Conservation (phyloP, 2,888 invertebrate genomes). For the Andricus quercusramuli region DNA sequence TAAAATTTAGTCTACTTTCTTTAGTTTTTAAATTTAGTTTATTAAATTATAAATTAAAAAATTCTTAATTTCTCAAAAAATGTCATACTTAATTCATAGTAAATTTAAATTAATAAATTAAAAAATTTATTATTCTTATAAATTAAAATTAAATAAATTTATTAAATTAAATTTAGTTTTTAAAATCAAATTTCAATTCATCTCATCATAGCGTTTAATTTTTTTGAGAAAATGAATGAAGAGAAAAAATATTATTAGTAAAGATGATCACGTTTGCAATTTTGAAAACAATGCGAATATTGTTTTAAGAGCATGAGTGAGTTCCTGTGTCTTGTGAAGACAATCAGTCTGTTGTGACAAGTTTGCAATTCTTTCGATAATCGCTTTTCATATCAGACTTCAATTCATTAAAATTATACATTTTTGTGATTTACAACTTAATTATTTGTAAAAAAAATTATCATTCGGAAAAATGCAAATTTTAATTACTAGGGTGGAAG, state of each 20-base stretch:
- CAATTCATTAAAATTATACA: not conserved
- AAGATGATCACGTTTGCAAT: not conserved
- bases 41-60: too few relatives aligned
- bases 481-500: too few relatives aligned
- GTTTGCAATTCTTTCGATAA: not conserved
- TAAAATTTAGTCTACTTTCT: too few relatives aligned
- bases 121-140: too few relatives aligned
- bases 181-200: not conserved
- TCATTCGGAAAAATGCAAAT: too few relatives aligned
- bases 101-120: too few relatives aligned
- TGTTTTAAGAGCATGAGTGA: not conserved
- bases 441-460: not conserved
- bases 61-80: too few relatives aligned
- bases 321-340: not conserved
- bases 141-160: too few relatives aligned
- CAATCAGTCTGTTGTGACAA: not conserved
- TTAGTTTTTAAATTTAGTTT: too few relatives aligned
- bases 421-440: not conserved
- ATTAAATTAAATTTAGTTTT: too few relatives aligned
- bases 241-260: not conserved
- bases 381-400: not conserved
- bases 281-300: not conserved
- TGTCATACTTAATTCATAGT: too few relatives aligned
- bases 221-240: not conserved
- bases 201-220: not conserved